A percentile compares a stretch with the other conserved stretches of the same genome.
Evolutionary conservation across 2,113 vertebrate species (phyloP).

Genomic region (Poeciliopsis retropinna): DNA sequence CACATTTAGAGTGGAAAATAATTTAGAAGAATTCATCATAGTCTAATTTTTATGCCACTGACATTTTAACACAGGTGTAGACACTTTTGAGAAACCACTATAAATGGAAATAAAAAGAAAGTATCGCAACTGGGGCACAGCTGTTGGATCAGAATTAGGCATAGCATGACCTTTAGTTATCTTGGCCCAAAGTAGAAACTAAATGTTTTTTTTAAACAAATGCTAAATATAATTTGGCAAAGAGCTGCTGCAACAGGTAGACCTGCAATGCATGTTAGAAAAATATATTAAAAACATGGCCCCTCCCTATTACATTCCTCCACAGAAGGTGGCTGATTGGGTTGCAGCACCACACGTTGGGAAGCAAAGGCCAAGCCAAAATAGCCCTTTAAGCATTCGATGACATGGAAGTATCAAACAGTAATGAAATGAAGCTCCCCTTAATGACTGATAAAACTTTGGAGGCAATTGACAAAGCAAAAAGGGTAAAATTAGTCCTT

Average conservation of each 20-base stretch:
- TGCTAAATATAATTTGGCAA: no score
- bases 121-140: not conserved
- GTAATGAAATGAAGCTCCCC: not conserved
- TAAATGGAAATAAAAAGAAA: not conserved
- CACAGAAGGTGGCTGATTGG: not conserved
- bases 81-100: no score
- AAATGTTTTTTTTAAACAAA: not conserved
- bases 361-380: conserved; percentile 13
- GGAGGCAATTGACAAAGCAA: conserved; percentile 7
- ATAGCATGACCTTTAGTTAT: not conserved
- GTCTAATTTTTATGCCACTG: not conserved
- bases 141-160: not conserved
- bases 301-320: not conserved
- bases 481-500: conserved; percentile 37
- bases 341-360: not conserved
- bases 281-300: not conserved
- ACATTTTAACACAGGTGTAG: not conserved
- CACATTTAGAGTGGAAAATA: no score
- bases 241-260: no score
- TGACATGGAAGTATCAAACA: conserved; percentile 18
- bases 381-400: conserved; percentile 8
- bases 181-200: not conserved
- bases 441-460: conserved; percentile 17
- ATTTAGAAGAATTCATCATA: no score
- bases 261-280: no score